Percentiles rank a stretch among this genome's conserved stretches.
phyloP scores from a whole-genome alignment of 1,140 invertebrate genomes.

The Octopus bimaculoides region DNA sequence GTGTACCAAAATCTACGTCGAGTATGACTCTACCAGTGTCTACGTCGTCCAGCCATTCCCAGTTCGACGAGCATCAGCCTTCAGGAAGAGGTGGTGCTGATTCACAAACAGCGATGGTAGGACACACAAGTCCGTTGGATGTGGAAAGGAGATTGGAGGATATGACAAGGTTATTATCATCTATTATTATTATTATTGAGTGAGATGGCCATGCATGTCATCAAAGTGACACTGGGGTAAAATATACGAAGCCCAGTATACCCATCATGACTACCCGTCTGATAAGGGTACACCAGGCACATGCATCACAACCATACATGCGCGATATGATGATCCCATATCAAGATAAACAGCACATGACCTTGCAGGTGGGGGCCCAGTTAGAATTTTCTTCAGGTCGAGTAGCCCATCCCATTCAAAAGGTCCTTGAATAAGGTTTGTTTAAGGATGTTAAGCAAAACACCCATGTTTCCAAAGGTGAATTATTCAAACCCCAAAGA shows the following conservation, averaged over 20 bases:
- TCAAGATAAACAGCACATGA: not conserved
- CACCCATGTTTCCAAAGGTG: no score
- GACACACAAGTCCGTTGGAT: conserved; percentile 31
- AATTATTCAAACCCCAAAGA: no score
- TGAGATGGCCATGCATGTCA: not conserved
- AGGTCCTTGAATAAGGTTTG: no score
- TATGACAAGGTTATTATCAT: conserved; percentile 35
- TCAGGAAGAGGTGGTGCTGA: conserved; percentile 18
- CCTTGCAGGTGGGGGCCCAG: no score
- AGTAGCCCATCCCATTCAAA: no score
- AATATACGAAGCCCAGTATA: not conserved
- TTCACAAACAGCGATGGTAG: conserved; percentile 17
- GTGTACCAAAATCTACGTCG: conserved; percentile 55
- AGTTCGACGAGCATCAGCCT: conserved; percentile 41
- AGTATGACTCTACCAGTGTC: conserved; percentile 57
- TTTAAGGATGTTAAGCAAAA: no score
- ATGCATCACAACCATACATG: not conserved
- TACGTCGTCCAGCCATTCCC: conserved; percentile 50
- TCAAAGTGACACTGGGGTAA: not conserved
- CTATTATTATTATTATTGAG: not conserved
- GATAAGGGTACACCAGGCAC: not conserved
- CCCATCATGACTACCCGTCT: not conserved
- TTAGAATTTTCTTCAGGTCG: no score
- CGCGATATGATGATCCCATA: not conserved
- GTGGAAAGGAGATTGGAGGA: conserved; percentile 46